phyloP scores from a whole-genome alignment of 2,888 invertebrate species.

The Mythimna loreyi region DNA sequence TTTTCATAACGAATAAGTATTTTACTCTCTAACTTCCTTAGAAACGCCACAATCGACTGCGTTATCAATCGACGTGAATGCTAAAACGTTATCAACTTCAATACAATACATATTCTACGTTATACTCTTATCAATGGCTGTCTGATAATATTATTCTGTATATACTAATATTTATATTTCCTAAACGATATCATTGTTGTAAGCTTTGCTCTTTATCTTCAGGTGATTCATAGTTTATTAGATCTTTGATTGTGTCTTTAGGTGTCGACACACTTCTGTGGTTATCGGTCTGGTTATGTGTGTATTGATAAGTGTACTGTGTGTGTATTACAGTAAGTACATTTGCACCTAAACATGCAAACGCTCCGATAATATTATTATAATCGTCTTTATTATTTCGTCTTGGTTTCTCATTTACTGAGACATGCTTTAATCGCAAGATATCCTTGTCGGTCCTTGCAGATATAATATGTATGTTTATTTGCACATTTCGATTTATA shows the following conservation, averaged over 20 bases:
- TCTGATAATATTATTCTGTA: conserved; percentile 60
- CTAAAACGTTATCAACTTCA: conserved; percentile 35
- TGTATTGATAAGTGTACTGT: conserved; percentile 24
- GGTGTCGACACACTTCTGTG: conserved; percentile 34
- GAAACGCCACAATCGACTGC: conserved; percentile 19
- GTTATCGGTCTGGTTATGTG: conserved; percentile 29
- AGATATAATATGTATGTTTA: conserved; percentile 1
- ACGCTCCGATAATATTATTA: conserved; percentile 16
- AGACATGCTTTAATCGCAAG: not conserved
- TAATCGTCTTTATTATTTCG: not conserved
- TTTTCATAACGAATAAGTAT: conserved; percentile 21
- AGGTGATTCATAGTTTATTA: conserved; percentile 40
- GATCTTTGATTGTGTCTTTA: conserved; percentile 23
- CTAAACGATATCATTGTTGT: conserved; percentile 45
- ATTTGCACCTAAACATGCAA: conserved; percentile 11
- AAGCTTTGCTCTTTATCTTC: conserved; percentile 44
- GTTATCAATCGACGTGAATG: conserved; percentile 35
- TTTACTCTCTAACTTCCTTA: conserved; percentile 19
- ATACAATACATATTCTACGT: conserved; percentile 47
- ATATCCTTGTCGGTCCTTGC: not conserved
- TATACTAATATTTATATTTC: conserved; percentile 53
- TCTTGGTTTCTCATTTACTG: not conserved
- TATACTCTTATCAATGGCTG: conserved; percentile 37
- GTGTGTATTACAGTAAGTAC: conserved; percentile 4
- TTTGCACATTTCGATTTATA: not conserved